These are phyloP conservation scores for Pardosa pseudoannulata DNA, from an alignment of 2,888 invertebrate species.

Conservation along the genomic window DNA sequence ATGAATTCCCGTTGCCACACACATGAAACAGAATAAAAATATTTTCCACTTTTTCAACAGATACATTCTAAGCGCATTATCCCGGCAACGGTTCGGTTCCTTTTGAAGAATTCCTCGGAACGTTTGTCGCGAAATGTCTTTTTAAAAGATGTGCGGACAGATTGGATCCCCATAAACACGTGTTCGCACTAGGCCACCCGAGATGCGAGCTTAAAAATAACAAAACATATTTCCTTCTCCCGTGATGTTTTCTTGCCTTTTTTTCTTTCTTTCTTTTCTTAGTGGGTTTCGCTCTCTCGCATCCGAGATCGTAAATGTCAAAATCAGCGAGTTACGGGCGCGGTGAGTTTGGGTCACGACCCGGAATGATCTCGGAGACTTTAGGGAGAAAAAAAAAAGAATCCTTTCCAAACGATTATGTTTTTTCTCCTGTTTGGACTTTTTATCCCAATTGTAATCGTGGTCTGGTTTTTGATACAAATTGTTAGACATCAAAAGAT, in stretches of 20 bases:
- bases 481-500: no score
- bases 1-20: no score
- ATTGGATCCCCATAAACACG: conserved; percentile 17
- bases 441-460: not conserved
- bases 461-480: no score
- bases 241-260: not conserved
- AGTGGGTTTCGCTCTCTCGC: conserved; percentile 15
- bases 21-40: no score
- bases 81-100: not conserved
- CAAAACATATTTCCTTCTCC: not conserved
- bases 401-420: not conserved
- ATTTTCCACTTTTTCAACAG: no score
- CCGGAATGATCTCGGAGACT: not conserved
- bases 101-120: not conserved
- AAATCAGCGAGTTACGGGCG: conserved; percentile 32
- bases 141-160: conserved; percentile 18
- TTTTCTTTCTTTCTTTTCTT: conserved; percentile 33
- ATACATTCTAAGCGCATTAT: not conserved
- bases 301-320: conserved; percentile 59
- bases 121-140: not conserved
- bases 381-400: not conserved
- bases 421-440: not conserved
- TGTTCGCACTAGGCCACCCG: conserved; percentile 16
- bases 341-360: not conserved
- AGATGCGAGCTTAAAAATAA: not conserved